Percentiles rank a stretch among this genome's conserved stretches.
These are phyloP conservation scores for Cygnus buccinator DNA, from an alignment of 2,113 vertebrate species.

Conservation along the genomic window DNA sequence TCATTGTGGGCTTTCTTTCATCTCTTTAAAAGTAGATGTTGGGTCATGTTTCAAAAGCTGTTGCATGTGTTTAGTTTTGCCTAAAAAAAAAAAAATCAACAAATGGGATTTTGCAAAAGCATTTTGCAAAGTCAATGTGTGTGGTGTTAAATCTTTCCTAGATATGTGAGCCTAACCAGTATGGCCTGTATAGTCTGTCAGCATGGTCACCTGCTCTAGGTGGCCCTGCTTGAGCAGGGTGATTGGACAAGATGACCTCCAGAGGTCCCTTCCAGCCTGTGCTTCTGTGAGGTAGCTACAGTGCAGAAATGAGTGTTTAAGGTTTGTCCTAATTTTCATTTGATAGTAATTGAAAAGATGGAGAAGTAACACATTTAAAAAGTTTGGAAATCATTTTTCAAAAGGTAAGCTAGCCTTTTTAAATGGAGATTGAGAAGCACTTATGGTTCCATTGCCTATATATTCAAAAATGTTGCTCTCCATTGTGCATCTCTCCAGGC, in stretches of 20 bases:
- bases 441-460: not conserved
- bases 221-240: not conserved
- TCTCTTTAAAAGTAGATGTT: not conserved
- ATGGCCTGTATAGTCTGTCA: accelerated
- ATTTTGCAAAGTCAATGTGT: not conserved
- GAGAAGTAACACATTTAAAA: not conserved
- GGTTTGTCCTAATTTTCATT: not conserved
- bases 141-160: not conserved
- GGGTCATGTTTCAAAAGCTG: not conserved
- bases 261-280: not conserved
- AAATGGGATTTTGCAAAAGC: not conserved
- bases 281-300: not conserved
- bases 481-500: not conserved
- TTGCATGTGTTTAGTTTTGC: not conserved
- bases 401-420: not conserved
- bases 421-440: not conserved
- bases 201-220: not conserved
- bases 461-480: not conserved
- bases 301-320: not conserved
- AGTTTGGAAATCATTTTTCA: not conserved
- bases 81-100: not conserved
- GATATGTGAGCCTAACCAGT: not conserved
- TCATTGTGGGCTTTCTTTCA: not conserved
- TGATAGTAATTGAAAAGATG: not conserved
- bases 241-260: not conserved